Conservation (phyloP, 2,797 vertebrate genomes). For the Pseudopleuronectes americanus region DNA sequence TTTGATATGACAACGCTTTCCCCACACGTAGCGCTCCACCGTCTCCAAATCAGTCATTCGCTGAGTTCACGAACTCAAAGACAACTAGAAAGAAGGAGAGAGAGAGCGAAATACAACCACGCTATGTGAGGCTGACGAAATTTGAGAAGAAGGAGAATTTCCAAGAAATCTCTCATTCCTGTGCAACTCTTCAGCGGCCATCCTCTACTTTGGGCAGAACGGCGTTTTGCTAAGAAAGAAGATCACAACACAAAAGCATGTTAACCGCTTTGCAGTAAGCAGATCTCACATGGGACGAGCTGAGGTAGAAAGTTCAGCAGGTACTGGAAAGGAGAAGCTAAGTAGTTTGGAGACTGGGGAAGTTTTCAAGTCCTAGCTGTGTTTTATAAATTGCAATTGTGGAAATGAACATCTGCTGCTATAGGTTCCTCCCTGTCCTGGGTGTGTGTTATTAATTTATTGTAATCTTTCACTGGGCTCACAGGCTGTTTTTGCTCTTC, state of each 20-base stretch:
- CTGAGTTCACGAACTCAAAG: constrained; percentile 70
- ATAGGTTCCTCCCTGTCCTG: constrained; percentile 34
- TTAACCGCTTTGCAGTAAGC: constrained; percentile 54
- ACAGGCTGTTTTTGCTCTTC: constrained; percentile 59
- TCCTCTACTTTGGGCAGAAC: constrained; percentile 42
- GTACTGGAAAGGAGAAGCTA: constrained; percentile 31
- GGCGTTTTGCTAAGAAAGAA: constrained; percentile 59
- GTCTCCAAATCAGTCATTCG: constrained; percentile 57
- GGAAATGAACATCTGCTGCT: constrained; percentile 20
- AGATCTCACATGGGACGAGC: constrained; percentile 44
- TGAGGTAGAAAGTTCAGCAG: constrained; percentile 70
- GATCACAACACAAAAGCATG: constrained; percentile 51
- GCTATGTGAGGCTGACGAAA: constrained; percentile 12
- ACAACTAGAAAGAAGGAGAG: constrained; percentile 18
- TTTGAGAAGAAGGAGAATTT: constrained; percentile 24
- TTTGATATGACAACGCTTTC: constrained; percentile 66
- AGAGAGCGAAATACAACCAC: not conserved
- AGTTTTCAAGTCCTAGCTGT: constrained; percentile 27
- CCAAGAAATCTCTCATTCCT: constrained; percentile 44
- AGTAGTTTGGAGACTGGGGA: constrained; percentile 40
- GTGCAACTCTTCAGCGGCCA: constrained; percentile 39
- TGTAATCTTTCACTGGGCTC: constrained; percentile 24
- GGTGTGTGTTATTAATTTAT: constrained; percentile 57
- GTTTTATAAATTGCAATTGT: constrained; percentile 32
- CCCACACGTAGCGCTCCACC: constrained; percentile 12